Conservation (phyloP, 2,888 invertebrate genomes). For the Arrhopalites spinosus region DNA sequence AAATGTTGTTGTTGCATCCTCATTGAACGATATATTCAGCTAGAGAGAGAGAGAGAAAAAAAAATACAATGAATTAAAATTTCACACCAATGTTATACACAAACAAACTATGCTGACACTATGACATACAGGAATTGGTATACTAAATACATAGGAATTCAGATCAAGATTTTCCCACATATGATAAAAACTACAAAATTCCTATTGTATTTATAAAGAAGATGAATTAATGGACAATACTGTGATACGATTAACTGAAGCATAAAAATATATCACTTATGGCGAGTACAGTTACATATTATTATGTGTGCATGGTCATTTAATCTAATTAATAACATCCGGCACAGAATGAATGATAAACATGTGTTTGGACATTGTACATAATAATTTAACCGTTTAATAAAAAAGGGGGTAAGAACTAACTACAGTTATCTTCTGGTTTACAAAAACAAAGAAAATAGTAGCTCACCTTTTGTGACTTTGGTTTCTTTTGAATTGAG, state of each 20-base stretch:
- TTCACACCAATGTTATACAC: too few species aligned
- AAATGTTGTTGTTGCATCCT: slow-evolving; percentile 82
- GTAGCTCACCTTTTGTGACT: slow-evolving; percentile 69
- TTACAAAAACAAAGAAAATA: too few species aligned
- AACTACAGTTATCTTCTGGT: neutral
- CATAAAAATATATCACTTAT: too few species aligned
- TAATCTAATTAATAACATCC: neutral
- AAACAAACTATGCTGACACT: too few species aligned
- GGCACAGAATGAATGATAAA: neutral
- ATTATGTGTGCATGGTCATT: neutral
- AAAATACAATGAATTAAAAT: neutral
- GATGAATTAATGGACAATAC: too few species aligned
- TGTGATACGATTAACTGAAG: too few species aligned
- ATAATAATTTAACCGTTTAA: neutral
- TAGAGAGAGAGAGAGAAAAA: slow-evolving; percentile 62
- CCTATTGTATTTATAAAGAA: too few species aligned
- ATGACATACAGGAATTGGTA: too few species aligned
- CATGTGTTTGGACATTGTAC: too few species aligned
- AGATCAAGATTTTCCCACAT: too few species aligned
- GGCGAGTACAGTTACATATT: neutral
- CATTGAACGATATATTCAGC: slow-evolving; percentile 88
- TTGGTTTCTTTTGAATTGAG: slow-evolving; percentile 71
- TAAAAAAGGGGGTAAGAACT: neutral
- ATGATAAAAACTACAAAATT: too few species aligned
- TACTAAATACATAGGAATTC: too few species aligned